Base-by-base conservation (phyloP, 2,888 invertebrate species). In the Ichneumon xanthorius region DNA sequence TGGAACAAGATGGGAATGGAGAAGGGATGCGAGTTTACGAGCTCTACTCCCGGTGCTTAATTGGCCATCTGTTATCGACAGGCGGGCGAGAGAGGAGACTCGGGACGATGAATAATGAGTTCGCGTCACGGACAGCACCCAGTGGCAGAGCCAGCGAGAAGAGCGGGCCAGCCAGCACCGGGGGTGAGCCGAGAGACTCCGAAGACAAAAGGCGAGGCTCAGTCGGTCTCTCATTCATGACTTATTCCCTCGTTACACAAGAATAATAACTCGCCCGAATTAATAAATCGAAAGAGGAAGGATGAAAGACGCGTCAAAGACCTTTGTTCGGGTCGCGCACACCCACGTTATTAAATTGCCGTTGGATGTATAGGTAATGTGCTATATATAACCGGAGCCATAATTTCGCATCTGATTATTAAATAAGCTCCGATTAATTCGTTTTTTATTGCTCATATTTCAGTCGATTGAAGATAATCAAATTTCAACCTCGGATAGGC, bases 51-150 rank as follows among this genome's bases (percentile, higher is more conserved):
- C 61, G 77, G 58, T 80, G 80, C 71, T 82, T 82, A 85, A 85
- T 85, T 85, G 82, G 85, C 85, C 85, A 77, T 85, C 82, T 85
- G 82, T 85, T 85, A 85, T 85, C 85, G 85, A 85, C 82, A 85
- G 85, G 53, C 76, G 48, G 68, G 65, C 37, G 80, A 76, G 85
- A 85, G 65, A 40, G 73, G 73, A 67, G 45, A 45, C 22, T 14
- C 40, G 61, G 67, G 85, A 82, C 76, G 79, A 85, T 85, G 85
- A 85, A 85, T 85, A 85, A 85, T 85, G 85, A 85, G 82, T 80
- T 72, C 67, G 80, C 80, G 85, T 85, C 85, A 85, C 77, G 76
- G 76, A 72, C 85, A 85, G 58, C 55, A 58, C 79, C 75, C 70
- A 65, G 79, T 55, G 50, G 71, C 50, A 80, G 33, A 63, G 80